Evolutionary conservation across 2,797 vertebrate genomes (phyloP).

Genomic region (Pseudochromis fuscus): DNA sequence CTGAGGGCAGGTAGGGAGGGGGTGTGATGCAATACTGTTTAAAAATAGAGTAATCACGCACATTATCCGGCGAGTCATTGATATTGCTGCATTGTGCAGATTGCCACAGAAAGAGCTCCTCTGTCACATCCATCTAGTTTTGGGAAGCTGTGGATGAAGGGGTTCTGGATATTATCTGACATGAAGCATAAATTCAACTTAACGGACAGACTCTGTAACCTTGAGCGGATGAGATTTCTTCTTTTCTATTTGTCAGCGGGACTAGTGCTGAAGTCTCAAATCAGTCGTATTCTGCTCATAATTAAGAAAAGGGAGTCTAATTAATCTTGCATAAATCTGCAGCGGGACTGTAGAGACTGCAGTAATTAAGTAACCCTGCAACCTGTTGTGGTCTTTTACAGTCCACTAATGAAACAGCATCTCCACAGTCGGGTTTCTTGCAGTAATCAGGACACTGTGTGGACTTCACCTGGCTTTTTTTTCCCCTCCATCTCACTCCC

Average conservation of each 20-base stretch:
- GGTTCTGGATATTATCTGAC: not conserved
- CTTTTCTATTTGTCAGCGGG: too few species aligned
- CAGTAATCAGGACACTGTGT: constrained; percentile 21
- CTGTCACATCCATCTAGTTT: not conserved
- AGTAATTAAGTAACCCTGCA: constrained; percentile 23
- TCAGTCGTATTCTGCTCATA: constrained; percentile 14
- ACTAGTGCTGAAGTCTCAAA: not conserved
- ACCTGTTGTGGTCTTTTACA: constrained; percentile 9
- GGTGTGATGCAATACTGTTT: too few species aligned
- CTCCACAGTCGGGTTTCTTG: not conserved
- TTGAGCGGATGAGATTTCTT: too few species aligned
- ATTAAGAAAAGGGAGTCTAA: not conserved
- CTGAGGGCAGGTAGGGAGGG: too few species aligned
- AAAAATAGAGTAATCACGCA: not conserved
- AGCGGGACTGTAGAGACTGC: not conserved
- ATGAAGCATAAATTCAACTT: constrained; percentile 4
- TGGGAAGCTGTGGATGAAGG: not conserved
- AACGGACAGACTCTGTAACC: not conserved
- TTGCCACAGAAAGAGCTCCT: too few species aligned
- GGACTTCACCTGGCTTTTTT: constrained; percentile 8
- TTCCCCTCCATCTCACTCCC: not conserved
- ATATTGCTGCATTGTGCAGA: not conserved
- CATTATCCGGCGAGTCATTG: not conserved
- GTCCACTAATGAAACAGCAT: constrained; percentile 22
- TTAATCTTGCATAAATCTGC: constrained; percentile 4